phyloP scores from a whole-genome alignment of 2,113 vertebrate species.

The Chrysemys picta region DNA sequence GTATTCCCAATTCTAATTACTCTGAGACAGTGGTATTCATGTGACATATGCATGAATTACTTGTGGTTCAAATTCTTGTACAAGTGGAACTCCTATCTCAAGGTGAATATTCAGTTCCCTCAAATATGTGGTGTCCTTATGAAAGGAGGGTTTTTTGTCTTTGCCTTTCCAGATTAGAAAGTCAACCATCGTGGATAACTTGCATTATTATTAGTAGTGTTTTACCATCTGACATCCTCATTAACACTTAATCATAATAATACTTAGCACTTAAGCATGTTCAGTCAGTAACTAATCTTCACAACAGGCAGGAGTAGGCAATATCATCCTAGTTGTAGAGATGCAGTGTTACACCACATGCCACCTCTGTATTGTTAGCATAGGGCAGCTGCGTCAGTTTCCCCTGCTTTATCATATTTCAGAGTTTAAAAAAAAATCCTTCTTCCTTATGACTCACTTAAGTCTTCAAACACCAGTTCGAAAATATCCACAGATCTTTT shows the following conservation, averaged over 20 bases:
- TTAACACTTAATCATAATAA: neutral
- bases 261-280: no score
- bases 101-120: neutral
- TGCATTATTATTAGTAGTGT: neutral
- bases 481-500: neutral
- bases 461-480: neutral
- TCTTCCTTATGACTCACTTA: neutral
- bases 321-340: neutral
- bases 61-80: neutral
- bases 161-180: neutral
- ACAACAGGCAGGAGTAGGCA: neutral
- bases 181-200: neutral
- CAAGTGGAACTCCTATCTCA: neutral
- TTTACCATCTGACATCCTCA: neutral
- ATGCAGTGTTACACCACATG: fast-evolving
- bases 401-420: neutral
- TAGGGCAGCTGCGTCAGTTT: neutral
- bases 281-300: no score
- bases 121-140: neutral
- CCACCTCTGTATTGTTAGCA: neutral
- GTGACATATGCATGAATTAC: neutral
- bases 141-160: neutral
- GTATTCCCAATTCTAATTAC: conserved; percentile 29
- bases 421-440: neutral
- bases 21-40: conserved; percentile 3